Conservation (phyloP, 2,113 vertebrate species). For the Grantiella picta region DNA sequence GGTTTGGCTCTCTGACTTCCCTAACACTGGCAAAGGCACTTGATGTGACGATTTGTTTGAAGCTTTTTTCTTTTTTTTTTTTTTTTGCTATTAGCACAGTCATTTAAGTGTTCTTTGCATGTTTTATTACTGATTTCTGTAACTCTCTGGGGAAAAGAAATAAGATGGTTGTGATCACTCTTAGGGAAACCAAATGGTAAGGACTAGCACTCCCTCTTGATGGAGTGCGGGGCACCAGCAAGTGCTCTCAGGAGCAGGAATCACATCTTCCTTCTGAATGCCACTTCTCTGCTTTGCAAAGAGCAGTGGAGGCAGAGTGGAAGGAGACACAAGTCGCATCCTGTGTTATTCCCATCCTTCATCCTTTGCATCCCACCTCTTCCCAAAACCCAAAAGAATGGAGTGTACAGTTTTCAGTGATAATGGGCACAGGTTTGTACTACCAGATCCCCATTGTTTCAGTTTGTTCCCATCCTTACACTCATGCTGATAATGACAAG, state of each 20-base stretch:
- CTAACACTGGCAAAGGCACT: not conserved
- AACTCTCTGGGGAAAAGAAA: not conserved
- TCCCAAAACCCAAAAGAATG: not conserved
- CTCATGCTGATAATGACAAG: not conserved
- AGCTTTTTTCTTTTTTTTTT: too few relatives aligned
- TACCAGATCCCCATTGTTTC: not conserved
- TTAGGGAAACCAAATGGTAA: not conserved
- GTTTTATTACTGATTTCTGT: not conserved
- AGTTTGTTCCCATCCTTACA: not conserved
- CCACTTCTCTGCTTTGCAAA: not conserved
- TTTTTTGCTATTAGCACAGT: not conserved
- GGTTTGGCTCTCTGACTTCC: constrained; percentile 5
- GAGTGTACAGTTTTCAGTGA: not conserved
- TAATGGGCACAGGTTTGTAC: not conserved
- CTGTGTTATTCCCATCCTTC: not conserved
- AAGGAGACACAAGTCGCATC: accelerated
- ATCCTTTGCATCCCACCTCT: not conserved
- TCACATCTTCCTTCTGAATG: not conserved
- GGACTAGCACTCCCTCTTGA: not conserved
- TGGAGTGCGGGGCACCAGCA: not conserved
- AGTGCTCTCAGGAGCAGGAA: not conserved
- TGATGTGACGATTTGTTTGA: not conserved
- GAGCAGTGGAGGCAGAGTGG: not conserved
- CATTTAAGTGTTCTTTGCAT: not conserved
- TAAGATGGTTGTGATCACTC: not conserved